phyloP scores from a whole-genome alignment of 2,888 invertebrate genomes.

The Oxyteleia sp. region DNA sequence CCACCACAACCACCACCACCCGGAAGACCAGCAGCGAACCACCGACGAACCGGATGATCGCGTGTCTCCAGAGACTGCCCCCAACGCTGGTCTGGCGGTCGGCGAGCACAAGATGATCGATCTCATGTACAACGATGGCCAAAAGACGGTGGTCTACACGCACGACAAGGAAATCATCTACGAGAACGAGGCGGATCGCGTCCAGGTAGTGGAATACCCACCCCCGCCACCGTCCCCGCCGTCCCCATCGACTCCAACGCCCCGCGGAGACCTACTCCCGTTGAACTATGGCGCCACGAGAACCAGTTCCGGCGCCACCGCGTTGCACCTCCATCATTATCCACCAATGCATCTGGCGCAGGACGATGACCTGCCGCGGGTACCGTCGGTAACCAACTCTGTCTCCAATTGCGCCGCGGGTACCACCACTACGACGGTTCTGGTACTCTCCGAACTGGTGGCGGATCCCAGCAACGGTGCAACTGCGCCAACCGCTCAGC shows the following conservation, averaged over 20 bases:
- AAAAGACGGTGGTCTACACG: slow-evolving; percentile 94
- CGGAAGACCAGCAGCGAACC: slow-evolving; percentile 85
- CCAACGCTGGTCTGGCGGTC: slow-evolving; percentile 87
- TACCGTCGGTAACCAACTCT: slow-evolving; percentile 78
- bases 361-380: slow-evolving; percentile 88
- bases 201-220: slow-evolving; percentile 86
- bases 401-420: slow-evolving; percentile 82
- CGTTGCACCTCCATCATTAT: slow-evolving; percentile 89
- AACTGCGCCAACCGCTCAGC: slow-evolving; percentile 79
- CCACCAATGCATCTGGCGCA: slow-evolving; percentile 89
- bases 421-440: slow-evolving; percentile 89
- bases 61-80: slow-evolving; percentile 87
- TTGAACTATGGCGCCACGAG: slow-evolving; percentile 88
- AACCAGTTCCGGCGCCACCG: slow-evolving; percentile 87
- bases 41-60: slow-evolving; percentile 88
- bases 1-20: slow-evolving; percentile 89
- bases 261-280: slow-evolving; percentile 88
- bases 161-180: slow-evolving; percentile 94
- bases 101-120: slow-evolving; percentile 93
- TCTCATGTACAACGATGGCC: slow-evolving; percentile 94
- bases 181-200: slow-evolving; percentile 91
- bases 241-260: slow-evolving; percentile 87
- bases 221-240: slow-evolving; percentile 86
- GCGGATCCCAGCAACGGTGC: slow-evolving; percentile 89
- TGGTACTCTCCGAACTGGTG: slow-evolving; percentile 92